Evolutionary conservation across 2,797 vertebrate genomes (phyloP).

Genomic region (Falco naumanni): DNA sequence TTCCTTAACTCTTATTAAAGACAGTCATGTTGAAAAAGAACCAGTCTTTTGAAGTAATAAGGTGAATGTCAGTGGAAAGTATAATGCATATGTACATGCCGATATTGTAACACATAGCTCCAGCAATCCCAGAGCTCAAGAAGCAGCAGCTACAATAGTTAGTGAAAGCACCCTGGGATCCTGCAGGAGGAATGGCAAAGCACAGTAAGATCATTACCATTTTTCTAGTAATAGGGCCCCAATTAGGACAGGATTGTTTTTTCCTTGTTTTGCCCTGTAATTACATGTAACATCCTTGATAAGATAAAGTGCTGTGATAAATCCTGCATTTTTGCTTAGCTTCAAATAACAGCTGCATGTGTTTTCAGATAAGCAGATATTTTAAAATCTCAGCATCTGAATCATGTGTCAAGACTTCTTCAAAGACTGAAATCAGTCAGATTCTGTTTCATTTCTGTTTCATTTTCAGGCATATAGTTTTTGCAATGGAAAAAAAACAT

Average conservation of each 20-base stretch:
- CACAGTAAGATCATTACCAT: background rate
- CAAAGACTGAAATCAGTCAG: background rate
- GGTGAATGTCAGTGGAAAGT: background rate
- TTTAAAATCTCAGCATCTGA: background rate
- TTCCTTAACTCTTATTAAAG: background rate
- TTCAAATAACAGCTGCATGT: background rate
- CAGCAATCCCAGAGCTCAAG: background rate
- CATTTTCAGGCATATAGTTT: background rate
- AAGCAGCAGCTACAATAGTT: background rate
- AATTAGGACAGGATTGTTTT: background rate
- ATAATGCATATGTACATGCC: background rate
- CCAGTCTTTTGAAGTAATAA: background rate
- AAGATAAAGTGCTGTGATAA: constrained; percentile 5
- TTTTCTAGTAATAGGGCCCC: background rate
- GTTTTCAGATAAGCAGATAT: background rate
- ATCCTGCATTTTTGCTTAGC: background rate
- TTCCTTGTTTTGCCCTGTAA: background rate
- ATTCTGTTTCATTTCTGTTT: background rate
- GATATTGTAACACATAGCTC: background rate
- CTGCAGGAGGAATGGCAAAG: background rate
- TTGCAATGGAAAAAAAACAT: background rate
- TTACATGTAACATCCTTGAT: background rate
- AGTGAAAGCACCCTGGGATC: background rate
- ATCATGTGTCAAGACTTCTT: background rate
- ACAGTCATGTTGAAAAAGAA: background rate